Base-by-base conservation (phyloP, 2,797 vertebrate genomes). In the Hephaestus fuliginosus region DNA sequence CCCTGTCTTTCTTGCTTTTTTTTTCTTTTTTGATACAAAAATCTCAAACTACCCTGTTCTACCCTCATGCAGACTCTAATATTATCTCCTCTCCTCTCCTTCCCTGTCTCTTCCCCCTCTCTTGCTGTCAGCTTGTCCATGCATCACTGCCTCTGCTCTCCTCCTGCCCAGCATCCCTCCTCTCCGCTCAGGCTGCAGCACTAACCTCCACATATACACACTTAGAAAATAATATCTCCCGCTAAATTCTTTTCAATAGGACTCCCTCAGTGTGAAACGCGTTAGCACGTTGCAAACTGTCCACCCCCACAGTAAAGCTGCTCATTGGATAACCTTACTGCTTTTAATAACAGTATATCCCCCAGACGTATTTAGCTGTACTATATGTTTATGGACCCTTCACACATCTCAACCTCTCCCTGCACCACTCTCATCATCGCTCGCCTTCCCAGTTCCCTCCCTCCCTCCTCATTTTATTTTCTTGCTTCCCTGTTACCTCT, bases 311-410 rank as follows among this genome's bases (percentile, higher is more conserved):
- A 57, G 71, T 68, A 61, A 80, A 83, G 80, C 78, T 70, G 75
- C 76, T 72, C 43, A 70, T 78, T 82, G 81, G 82, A 81, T 88
- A 82, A 86, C 87, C 74, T 82, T 61, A 14, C 73, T 12, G 75
- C 86, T 88, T 88, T 93, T 89, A 90, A 89, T 89, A 87, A 87
- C 76, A 68, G 65, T 77, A 79, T 74, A 70, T 78, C 64, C 87
- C 79, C 78, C 64, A 68, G 84, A 87, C 67, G 56, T 67, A 86
- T 88, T 88, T 79, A 80, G 71, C 65, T 77, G 68, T 82, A 83
- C 89, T 86, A 76, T 87, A 85, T 74, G 78, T 90, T 84, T 66
- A 82, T 33, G 74, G 51, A 66, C 74, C 77, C 56, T 76, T 51
- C 44, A 82, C 83, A 80, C 84, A 81, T 78, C 80, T 57, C 58